phyloP scores from a whole-genome alignment of 2,888 invertebrate species.

The Apamea monoglypha region DNA sequence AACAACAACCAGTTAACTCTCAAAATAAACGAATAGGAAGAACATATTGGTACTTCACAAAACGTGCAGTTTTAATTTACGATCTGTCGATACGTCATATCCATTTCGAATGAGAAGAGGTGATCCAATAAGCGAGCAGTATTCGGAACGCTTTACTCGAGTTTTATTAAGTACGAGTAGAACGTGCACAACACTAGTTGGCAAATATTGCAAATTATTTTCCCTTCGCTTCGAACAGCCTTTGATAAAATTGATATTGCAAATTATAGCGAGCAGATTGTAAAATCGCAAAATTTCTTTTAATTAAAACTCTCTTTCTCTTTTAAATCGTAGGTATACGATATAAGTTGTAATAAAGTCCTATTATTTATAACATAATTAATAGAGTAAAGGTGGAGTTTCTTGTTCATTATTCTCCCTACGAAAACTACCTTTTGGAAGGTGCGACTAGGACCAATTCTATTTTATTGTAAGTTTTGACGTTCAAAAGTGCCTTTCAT shows the following conservation, averaged over 20 bases:
- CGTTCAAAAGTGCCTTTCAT: no score
- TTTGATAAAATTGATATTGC: neutral
- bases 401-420: no score
- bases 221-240: neutral
- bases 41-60: neutral
- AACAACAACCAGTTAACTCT: neutral
- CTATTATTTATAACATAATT: no score
- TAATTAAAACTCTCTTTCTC: neutral
- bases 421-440: no score
- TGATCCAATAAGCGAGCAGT: neutral
- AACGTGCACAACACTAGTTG: neutral
- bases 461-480: no score
- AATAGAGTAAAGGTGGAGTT: no score
- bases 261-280: neutral
- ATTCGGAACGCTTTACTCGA: neutral
- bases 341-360: no score
- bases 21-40: neutral
- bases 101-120: neutral
- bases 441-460: no score
- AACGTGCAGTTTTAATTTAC: slow-evolving; percentile 8
- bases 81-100: slow-evolving; percentile 15
- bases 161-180: no score
- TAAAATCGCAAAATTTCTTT: neutral
- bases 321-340: neutral
- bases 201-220: neutral